Conservation (phyloP, 2,113 vertebrate genomes). For the Garra rufa region DNA sequence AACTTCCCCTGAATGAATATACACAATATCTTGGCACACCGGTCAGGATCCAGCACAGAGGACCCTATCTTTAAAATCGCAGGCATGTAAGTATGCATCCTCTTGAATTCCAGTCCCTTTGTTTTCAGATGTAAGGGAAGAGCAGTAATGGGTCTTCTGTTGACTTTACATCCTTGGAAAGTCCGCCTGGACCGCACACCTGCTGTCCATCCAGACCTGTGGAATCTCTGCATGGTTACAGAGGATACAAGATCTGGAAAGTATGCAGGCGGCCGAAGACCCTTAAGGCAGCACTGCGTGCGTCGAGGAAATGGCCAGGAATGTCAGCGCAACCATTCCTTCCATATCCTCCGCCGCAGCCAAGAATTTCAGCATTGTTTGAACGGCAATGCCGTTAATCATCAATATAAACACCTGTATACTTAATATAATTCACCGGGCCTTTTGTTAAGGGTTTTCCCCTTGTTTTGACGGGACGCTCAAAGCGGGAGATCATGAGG, state of each 20-base stretch:
- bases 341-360: conserved; percentile 66
- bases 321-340: conserved; percentile 68
- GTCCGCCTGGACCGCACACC: conserved; percentile 74
- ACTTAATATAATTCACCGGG: conserved; percentile 69
- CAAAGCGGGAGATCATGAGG: conserved; percentile 51
- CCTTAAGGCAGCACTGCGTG: conserved; percentile 64
- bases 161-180: conserved; percentile 81
- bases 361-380: conserved; percentile 79
- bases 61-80: conserved; percentile 72
- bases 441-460: conserved; percentile 64
- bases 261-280: conserved; percentile 62
- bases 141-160: conserved; percentile 72
- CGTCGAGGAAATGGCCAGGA: conserved; percentile 73
- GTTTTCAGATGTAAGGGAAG: conserved; percentile 75
- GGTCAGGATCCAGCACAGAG: conserved; percentile 69
- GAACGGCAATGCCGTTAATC: conserved; percentile 60
- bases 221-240: conserved; percentile 62
- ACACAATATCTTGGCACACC: conserved; percentile 67
- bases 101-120: conserved; percentile 78
- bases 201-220: conserved; percentile 67
- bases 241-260: conserved; percentile 75
- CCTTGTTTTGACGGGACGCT: conserved; percentile 63
- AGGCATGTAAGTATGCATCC: conserved; percentile 72
- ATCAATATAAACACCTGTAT: conserved; percentile 76
- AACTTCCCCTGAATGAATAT: conserved; percentile 61